phyloP scores from a whole-genome alignment of 2,888 invertebrate genomes.

The Carabus problematicus region DNA sequence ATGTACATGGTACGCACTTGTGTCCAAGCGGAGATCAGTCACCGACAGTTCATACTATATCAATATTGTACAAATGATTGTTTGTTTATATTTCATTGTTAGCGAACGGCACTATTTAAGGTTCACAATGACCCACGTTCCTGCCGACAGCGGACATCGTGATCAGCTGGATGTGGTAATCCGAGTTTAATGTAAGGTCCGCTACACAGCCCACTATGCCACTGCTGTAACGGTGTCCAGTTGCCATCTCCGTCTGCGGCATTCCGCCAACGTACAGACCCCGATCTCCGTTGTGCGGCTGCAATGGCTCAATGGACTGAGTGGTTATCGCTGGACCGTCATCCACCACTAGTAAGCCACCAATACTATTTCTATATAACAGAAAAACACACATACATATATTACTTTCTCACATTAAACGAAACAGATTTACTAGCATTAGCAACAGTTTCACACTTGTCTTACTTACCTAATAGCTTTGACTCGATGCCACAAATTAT shows the following conservation, averaged over 20 bases:
- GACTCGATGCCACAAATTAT: conserved; percentile 86
- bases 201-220: conserved; percentile 70
- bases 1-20: conserved; percentile 33
- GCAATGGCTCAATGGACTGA: conserved; percentile 84
- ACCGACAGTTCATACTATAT: conserved; percentile 8
- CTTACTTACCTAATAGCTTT: conserved; percentile 72
- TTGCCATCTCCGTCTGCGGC: conserved; percentile 54
- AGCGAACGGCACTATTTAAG: conserved; percentile 39
- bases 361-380: conserved; percentile 76
- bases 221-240: conserved; percentile 61
- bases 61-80: conserved; percentile 16
- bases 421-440: too few relatives aligned
- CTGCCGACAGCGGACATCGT: conserved; percentile 63
- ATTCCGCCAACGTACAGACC: conserved; percentile 83
- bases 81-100: conserved; percentile 17
- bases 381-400: too few relatives aligned
- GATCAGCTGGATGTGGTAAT: conserved; percentile 63
- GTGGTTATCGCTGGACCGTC: conserved; percentile 81
- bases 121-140: conserved; percentile 58
- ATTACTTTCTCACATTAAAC: too few relatives aligned
- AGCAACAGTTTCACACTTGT: too few relatives aligned
- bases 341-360: conserved; percentile 89
- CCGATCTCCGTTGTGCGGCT: conserved; percentile 86
- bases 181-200: conserved; percentile 67
- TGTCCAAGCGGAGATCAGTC: conserved; percentile 11